Conservation (phyloP, 2,797 vertebrate genomes). For the Chrysocyon brachyurus region DNA sequence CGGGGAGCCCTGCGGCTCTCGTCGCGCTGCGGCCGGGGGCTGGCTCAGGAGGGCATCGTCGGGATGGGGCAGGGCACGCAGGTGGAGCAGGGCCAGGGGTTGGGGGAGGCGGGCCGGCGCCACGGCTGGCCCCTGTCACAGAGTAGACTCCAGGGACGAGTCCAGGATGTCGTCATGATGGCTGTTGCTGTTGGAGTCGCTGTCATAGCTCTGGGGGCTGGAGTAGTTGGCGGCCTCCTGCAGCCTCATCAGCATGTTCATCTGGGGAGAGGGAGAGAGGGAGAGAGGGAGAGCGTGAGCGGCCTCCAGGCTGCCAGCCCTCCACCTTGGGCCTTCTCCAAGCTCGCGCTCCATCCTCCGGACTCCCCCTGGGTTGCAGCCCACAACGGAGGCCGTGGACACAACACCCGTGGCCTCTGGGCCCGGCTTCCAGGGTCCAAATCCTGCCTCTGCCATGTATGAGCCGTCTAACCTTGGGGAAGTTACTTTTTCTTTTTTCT, state of each 20-base stretch:
- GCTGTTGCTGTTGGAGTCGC: constrained; percentile 99
- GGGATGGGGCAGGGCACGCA: neutral
- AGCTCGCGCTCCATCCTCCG: fast-evolving
- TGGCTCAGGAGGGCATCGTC: constrained; percentile 78
- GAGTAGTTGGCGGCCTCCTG: constrained; percentile 98
- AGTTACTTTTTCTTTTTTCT: neutral
- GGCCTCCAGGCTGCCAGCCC: fast-evolving
- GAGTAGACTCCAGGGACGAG: constrained; percentile 96
- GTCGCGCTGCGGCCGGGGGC: constrained; percentile 81
- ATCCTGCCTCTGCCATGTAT: neutral
- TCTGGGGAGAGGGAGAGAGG: constrained; percentile 89
- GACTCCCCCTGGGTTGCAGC: neutral
- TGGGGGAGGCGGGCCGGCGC: neutral
- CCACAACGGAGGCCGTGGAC: neutral
- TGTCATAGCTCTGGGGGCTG: constrained; percentile 98
- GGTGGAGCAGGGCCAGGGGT: neutral
- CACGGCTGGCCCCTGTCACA: constrained; percentile 88
- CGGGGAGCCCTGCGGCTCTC: constrained; percentile 86
- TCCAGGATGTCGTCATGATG: constrained; percentile 98
- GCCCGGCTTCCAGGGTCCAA: neutral
- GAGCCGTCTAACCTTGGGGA: neutral
- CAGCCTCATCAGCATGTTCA: constrained; percentile 99
- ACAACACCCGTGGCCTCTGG: neutral
- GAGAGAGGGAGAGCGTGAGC: neutral
- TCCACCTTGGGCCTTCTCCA: neutral